A percentile compares a stretch with the other conserved stretches of the same genome.
Conservation (phyloP, 1,140 invertebrate genomes). For the Drosophila watanabei region DNA sequence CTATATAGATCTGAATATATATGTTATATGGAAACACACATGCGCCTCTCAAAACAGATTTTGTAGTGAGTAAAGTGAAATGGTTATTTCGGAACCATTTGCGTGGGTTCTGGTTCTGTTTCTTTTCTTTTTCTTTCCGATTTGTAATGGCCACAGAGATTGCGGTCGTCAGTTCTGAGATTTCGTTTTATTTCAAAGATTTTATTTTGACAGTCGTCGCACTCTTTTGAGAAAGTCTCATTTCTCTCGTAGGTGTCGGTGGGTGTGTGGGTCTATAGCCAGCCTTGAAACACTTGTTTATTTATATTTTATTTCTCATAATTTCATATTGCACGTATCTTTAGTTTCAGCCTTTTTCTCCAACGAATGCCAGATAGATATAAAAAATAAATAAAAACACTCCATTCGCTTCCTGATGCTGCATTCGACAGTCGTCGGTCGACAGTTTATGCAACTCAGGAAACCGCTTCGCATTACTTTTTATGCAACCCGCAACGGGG, state of each 20-base stretch:
- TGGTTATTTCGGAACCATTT: conserved; percentile 51
- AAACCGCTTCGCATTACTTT: conserved; percentile 78
- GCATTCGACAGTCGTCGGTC: conserved; percentile 56
- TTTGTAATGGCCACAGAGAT: conserved; percentile 58
- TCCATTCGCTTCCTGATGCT: conserved; percentile 68
- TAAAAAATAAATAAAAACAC: conserved; percentile 25
- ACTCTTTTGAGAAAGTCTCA: conserved; percentile 52
- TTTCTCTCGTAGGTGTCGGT: conserved; percentile 20
- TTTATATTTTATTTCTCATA: conserved; percentile 27
- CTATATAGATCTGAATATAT: conserved; percentile 4
- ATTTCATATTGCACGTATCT: conserved; percentile 41
- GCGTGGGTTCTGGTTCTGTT: conserved; percentile 27
- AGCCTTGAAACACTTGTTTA: conserved; percentile 68
- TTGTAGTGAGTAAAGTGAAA: conserved; percentile 26
- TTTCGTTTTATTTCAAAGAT: conserved; percentile 44
- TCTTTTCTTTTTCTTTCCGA: conserved; percentile 34
- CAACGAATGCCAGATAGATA: conserved; percentile 27
- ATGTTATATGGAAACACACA: conserved; percentile 21
- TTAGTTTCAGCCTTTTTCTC: conserved; percentile 7
- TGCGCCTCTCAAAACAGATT: conserved; percentile 27
- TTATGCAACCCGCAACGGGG: conserved; percentile 69
- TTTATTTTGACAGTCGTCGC: conserved; percentile 40
- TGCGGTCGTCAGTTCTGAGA: conserved; percentile 58
- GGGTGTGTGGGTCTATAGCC: conserved; percentile 44
- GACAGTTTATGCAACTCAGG: conserved; percentile 76